Evolutionary conservation across 2,113 vertebrate species (phyloP).

Genomic region (Festucalex cinctus): DNA sequence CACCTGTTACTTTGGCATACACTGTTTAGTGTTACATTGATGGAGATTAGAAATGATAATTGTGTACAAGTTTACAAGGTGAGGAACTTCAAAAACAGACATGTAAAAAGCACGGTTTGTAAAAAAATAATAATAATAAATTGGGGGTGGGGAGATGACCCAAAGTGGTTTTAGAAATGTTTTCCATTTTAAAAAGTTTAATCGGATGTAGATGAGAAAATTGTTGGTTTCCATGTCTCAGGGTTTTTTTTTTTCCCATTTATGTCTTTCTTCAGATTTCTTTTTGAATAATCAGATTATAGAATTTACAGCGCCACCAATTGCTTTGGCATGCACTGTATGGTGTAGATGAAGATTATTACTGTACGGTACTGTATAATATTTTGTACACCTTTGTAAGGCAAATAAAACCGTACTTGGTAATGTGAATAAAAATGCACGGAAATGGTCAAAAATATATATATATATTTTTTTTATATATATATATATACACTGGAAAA

Average conservation of each 20-base stretch:
- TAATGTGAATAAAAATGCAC: too few species aligned
- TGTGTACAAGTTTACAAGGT: neutral
- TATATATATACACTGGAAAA: too few species aligned
- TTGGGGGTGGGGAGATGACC: neutral
- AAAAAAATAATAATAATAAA: neutral
- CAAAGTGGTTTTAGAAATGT: too few species aligned
- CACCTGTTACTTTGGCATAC: slow-evolving; percentile 1
- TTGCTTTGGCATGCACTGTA: neutral
- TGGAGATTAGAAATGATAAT: neutral
- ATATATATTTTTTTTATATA: neutral
- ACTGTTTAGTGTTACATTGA: neutral
- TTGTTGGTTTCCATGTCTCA: neutral
- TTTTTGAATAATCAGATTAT: neutral
- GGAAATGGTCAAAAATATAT: too few species aligned
- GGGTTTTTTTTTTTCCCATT: neutral
- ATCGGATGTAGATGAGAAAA: neutral
- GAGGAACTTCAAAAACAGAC: neutral
- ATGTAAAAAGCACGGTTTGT: neutral
- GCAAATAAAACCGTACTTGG: too few species aligned
- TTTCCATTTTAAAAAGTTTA: too few species aligned
- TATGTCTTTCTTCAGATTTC: neutral
- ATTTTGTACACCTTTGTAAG: too few species aligned
- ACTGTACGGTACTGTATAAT: too few species aligned
- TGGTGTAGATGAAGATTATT: neutral
- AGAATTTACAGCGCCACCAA: neutral